Percentiles rank a stretch among this genome's conserved stretches.
Conservation (phyloP, 2,113 vertebrate species). For the Paradisaea rubra region DNA sequence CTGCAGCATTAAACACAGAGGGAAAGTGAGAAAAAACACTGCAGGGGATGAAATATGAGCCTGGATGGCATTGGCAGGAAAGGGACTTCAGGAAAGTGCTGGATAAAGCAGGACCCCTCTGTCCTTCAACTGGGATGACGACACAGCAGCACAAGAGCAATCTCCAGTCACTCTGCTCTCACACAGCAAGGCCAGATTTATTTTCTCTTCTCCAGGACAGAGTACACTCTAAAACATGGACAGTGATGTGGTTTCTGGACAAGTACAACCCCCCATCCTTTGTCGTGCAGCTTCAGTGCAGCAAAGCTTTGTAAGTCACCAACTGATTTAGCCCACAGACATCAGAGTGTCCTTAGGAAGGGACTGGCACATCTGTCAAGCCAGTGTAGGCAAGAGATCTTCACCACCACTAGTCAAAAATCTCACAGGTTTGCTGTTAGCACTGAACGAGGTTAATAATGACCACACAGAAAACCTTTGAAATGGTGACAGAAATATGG, state of each 20-base stretch:
- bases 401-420: neutral
- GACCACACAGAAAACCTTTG: neutral
- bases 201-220: neutral
- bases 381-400: neutral
- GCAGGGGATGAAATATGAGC: neutral
- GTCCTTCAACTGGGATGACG: neutral
- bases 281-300: neutral
- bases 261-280: neutral
- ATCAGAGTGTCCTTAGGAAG: neutral
- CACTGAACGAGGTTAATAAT: neutral
- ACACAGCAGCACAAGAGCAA: neutral
- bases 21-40: neutral
- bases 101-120: neutral
- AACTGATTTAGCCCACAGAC: neutral
- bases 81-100: neutral
- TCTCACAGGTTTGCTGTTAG: neutral
- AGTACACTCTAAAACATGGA: neutral
- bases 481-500: neutral
- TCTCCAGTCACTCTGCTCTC: neutral
- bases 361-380: neutral
- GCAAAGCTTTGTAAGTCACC: neutral
- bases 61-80: neutral
- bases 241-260: neutral
- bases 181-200: neutral
- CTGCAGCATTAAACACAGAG: neutral